These are phyloP conservation scores for Limonius californicus DNA, from an alignment of 1,140 invertebrate species.

Conservation along the genomic window DNA sequence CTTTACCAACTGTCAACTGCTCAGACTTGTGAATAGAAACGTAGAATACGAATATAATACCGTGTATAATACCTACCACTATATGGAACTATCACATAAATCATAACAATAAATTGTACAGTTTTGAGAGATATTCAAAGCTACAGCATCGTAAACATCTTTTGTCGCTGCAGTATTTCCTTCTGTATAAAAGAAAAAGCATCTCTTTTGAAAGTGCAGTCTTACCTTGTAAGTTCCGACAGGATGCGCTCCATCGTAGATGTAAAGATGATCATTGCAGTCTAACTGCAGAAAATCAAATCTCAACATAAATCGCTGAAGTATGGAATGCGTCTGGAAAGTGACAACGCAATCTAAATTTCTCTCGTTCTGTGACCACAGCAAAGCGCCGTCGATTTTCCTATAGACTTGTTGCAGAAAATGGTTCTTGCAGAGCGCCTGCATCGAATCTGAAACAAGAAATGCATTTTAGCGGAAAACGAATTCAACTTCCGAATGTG, in stretches of 20 bases:
- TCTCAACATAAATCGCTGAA: constrained; percentile 89
- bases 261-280: constrained; percentile 89
- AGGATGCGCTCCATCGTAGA: constrained; percentile 88
- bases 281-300: constrained; percentile 78
- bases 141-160: no score
- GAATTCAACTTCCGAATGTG: neutral
- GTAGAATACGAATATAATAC: no score
- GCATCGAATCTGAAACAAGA: constrained; percentile 77
- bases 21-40: no score
- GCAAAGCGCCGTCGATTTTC: constrained; percentile 85
- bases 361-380: constrained; percentile 82
- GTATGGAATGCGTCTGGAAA: constrained; percentile 88
- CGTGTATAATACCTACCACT: no score
- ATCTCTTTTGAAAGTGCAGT: neutral
- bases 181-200: no score
- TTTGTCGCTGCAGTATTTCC: no score
- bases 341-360: constrained; percentile 88
- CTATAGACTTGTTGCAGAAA: constrained; percentile 81
- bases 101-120: neutral
- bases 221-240: constrained; percentile 80
- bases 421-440: constrained; percentile 79
- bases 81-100: no score
- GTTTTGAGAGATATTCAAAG: no score
- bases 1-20: no score
- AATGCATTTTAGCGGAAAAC: constrained; percentile 10